A percentile compares a stretch with the other conserved stretches of the same genome.
These are phyloP conservation scores for Eustalomyia histrio DNA, from an alignment of 2,888 invertebrate genomes.

Conservation along the genomic window DNA sequence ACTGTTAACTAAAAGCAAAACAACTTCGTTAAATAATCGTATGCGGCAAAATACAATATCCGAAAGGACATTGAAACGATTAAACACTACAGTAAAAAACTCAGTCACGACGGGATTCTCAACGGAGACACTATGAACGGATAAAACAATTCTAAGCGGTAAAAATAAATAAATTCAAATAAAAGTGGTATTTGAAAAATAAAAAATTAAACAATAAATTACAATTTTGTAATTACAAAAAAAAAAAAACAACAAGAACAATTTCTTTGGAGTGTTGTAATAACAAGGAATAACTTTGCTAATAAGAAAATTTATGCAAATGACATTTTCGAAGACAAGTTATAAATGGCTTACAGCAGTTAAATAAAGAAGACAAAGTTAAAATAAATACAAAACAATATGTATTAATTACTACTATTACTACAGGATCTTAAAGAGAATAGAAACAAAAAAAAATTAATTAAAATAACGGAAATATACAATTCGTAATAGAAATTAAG, in stretches of 20 bases:
- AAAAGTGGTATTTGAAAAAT: neutral
- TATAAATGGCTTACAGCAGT: constrained; percentile 2
- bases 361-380: neutral
- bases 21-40: constrained; percentile 37
- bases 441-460: constrained; percentile 6
- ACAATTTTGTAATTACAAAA: neutral
- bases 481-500: constrained; percentile 20
- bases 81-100: constrained; percentile 42
- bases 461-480: constrained; percentile 20
- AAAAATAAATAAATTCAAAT: neutral
- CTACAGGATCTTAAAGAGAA: neutral
- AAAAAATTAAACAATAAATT: neutral
- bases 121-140: constrained; percentile 56
- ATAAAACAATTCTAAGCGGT: neutral
- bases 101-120: constrained; percentile 65
- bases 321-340: neutral
- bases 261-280: neutral
- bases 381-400: neutral
- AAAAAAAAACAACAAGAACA: neutral
- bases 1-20: constrained; percentile 18
- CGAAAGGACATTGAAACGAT: constrained; percentile 57
- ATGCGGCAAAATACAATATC: constrained; percentile 27
- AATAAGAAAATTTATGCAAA: neutral
- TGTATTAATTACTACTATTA: neutral
- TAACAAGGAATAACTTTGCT: neutral